phyloP scores from a whole-genome alignment of 2,113 vertebrate species.

The Microcebus ravelobensis region DNA sequence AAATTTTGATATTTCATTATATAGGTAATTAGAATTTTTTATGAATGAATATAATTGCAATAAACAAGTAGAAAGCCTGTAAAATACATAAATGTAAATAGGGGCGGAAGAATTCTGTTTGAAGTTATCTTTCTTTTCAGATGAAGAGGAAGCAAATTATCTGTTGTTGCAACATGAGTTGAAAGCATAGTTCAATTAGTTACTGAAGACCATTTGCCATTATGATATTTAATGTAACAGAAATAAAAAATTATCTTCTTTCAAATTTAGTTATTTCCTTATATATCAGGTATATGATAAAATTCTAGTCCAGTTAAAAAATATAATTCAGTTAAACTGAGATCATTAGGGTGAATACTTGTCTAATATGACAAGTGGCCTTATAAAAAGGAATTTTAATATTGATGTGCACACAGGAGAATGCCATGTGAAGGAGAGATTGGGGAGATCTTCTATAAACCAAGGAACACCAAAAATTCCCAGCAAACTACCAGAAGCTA shows the following conservation, averaged over 20 bases:
- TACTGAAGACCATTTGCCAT: not conserved
- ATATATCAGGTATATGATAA: not conserved
- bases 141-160: not conserved
- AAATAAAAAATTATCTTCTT: not conserved
- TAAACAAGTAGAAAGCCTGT: not conserved
- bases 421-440: rapidly evolving
- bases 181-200: not conserved
- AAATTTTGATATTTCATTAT: not conserved
- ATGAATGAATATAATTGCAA: not conserved
- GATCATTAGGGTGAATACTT: not conserved
- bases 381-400: not conserved
- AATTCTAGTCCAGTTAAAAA: not conserved
- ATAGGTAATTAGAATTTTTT: not conserved
- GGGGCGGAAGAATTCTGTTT: not conserved
- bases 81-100: not conserved
- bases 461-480: not conserved
- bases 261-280: not conserved
- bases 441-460: not conserved
- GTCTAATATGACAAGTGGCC: not conserved
- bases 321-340: not conserved
- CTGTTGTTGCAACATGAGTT: not conserved
- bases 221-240: not conserved
- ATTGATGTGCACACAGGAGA: not conserved
- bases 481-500: not conserved
- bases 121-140: not conserved